Base-by-base conservation (phyloP, 2,113 vertebrate genomes). In the Candoia aspera region DNA sequence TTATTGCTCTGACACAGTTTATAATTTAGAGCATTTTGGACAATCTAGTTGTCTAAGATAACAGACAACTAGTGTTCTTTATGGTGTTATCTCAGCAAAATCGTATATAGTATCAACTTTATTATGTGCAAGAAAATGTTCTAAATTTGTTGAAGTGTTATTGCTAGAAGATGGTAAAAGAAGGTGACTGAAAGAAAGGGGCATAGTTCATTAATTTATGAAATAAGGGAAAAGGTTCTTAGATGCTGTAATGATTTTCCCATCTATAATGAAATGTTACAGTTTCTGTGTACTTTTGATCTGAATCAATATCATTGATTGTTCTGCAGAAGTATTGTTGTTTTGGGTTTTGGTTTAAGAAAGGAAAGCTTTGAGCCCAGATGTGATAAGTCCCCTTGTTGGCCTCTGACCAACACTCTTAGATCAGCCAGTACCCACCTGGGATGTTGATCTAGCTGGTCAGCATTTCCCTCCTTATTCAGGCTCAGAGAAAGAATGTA, bases 281-380 rank as follows among this genome's bases (percentile, higher is more conserved):
- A 79, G 83, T 29, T 64, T 64, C 19, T 49, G 13, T 62, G 19
- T n/a, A 58, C 19, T 88, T 79, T 17, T 1, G 9, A 33, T 90
- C 49, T 21, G 73, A 88, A 33, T 64, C 8, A 83, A 10, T 93
- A 86, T 92, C 26, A 19, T 42, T 73, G 73, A 79, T 83, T 53
- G 54, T 83, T 58, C 62, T 87, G n/a, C n/a, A 90, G 33, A 86
- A 46, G 49, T 84, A 62, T 60, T 85, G 24, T n/a, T 49, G 79
- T 93, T 87, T 79, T 42, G 68, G n/a, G 21, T 83, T 73, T 86
- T 57, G 8, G 37, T 59, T 84, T 90, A 54, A 88, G 85, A 90
- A 87, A 64, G 85, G 85, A 84, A 88, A 62, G 57, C 68, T 87
- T 59, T 90, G 33, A 84, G 42, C 84, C 91, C 93, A 94, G 84